phyloP scores from a whole-genome alignment of 2,888 invertebrate species.

The Abrostola triplasia region DNA sequence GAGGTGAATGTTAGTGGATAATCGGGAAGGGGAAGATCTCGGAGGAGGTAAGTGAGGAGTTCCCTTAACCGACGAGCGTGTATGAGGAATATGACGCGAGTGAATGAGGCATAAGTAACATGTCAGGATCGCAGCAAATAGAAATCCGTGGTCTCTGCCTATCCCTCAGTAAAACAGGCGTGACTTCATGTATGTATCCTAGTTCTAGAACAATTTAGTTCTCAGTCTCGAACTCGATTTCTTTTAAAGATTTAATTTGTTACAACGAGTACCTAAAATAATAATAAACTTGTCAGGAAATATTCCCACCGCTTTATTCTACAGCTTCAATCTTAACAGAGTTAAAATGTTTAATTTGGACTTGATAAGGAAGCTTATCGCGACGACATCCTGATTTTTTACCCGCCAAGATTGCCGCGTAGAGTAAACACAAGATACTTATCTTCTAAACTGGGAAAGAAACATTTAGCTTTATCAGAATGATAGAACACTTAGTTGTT shows the following conservation, averaged over 20 bases:
- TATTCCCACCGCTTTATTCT: slow-evolving; percentile 39
- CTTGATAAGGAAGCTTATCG: slow-evolving; percentile 71
- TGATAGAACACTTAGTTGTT: slow-evolving; percentile 67
- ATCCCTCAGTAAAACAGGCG: no score
- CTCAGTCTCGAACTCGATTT: no score
- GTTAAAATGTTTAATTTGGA: slow-evolving; percentile 47
- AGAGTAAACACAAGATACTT: slow-evolving; percentile 77
- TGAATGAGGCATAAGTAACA: no score
- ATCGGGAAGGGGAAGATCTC: no score
- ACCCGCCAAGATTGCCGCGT: slow-evolving; percentile 73
- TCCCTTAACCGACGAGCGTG: no score
- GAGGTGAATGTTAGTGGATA: no score
- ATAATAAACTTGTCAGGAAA: slow-evolving; percentile 1
- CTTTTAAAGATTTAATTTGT: not conserved
- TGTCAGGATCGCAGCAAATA: no score
- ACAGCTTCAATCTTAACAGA: slow-evolving; percentile 39
- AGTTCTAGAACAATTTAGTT: no score
- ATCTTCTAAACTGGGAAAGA: slow-evolving; percentile 72
- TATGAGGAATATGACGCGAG: no score
- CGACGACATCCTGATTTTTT: slow-evolving; percentile 80
- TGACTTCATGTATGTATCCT: no score
- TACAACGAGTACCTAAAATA: not conserved
- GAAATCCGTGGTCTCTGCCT: no score
- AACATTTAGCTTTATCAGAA: slow-evolving; percentile 75
- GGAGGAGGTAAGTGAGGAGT: no score